A percentile compares a stretch with the other conserved stretches of the same genome.
Conservation (phyloP, 2,113 vertebrate genomes). For the Anarrhichthys ocellatus region DNA sequence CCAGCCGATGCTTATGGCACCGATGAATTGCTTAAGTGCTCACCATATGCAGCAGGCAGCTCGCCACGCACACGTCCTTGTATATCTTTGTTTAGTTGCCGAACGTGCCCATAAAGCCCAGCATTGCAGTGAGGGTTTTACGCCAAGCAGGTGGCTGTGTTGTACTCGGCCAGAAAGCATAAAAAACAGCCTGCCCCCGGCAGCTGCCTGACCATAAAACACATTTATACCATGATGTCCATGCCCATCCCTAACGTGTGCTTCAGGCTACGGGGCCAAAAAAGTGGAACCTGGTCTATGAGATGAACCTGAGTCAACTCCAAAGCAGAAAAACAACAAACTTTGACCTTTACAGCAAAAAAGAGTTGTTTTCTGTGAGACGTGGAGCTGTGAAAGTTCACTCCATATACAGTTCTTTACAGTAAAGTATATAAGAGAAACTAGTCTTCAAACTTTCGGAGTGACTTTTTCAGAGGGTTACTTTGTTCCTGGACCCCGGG, state of each 20-base stretch:
- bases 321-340: constrained; percentile 1
- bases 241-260: constrained; percentile 73
- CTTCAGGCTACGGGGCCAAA: constrained; percentile 65
- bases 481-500: constrained; percentile 51
- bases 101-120: constrained; percentile 71
- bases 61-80: constrained; percentile 55
- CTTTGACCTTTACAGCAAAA: constrained; percentile 20
- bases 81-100: constrained; percentile 74
- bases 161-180: constrained; percentile 78
- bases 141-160: constrained; percentile 82
- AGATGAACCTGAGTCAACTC: constrained; percentile 43
- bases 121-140: constrained; percentile 70
- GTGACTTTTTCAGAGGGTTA: constrained; percentile 54
- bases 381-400: constrained; percentile 26
- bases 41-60: constrained; percentile 69
- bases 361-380: background rate
- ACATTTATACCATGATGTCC: constrained; percentile 83
- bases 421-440: constrained; percentile 10
- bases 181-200: constrained; percentile 76
- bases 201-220: constrained; percentile 84
- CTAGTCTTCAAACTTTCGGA: constrained; percentile 44
- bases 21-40: constrained; percentile 70
- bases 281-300: constrained; percentile 44
- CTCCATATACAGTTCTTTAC: background rate
- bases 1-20: constrained; percentile 54